Evolutionary conservation across 2,113 vertebrate species (phyloP), one percentile per base, ranked within the genome.

Genomic region (Propithecus coquereli): DNA sequence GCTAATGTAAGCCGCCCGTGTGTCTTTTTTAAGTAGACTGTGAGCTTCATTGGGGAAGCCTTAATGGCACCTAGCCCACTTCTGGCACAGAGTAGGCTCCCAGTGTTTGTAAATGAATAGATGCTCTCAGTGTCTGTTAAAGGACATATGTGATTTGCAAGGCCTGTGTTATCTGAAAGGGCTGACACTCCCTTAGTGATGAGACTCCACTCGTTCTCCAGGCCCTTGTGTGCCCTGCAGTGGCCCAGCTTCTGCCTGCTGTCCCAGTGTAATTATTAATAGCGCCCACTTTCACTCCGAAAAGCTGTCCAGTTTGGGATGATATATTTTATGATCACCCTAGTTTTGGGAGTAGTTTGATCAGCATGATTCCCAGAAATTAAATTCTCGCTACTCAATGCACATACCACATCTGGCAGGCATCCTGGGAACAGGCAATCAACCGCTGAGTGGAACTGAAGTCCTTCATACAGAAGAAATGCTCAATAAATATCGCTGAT

Each of bases 331-430:
- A 73, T 0, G 12, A 40, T 54, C 43, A 85, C 45, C 47, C 22
- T 70, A 74, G 32, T 65, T 57, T 84, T 91, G 65, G 85, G n/a
- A 90, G 40, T 70, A 45, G 2, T 45, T 17, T 73, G 63, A 65
- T 80, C 68, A 87, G 74, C 47, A 70, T 10, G 73, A 70, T 88
- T 91, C 27, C 47, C 71, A 97, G 88, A 86, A 94, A 25, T n/a
- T 30, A 34, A 37, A 23, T 37, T 65, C 27, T 91, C 27, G 17
- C 1, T 47, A 4, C 0, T 37, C 9, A 17, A 25, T 34, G 27
- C n/a, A 74, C 34, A 30, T 5, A 17, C 43, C 14, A 23, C 40
- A 54, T 30, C 61, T 9, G 8, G 47, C 11, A 20, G n/a, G 18
- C 25, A 16, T 20, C 10, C 1, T 50, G 47, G 13, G 65, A 22